A percentile compares a stretch with the other conserved stretches of the same genome.
phyloP scores from a whole-genome alignment of 2,888 invertebrate species.

The Oeneis ivallda region DNA sequence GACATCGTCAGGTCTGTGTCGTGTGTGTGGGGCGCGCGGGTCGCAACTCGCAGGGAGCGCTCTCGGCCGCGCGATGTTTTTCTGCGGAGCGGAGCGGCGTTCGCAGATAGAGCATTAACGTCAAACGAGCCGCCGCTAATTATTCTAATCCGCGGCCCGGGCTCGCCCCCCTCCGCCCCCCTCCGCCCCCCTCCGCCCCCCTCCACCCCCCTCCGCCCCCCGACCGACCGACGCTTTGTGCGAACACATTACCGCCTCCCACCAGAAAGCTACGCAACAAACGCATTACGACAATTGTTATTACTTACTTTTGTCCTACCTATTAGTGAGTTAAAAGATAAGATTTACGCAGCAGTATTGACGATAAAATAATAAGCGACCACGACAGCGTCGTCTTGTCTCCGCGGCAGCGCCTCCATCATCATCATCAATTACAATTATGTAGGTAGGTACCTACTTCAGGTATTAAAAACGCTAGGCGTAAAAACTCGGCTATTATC shows the following conservation, averaged over 20 bases:
- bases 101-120: not conserved
- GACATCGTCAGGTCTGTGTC: no score
- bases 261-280: no score
- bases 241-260: not conserved
- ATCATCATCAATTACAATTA: no score
- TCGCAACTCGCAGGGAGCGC: conserved; percentile 45
- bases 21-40: no score
- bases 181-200: not conserved
- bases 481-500: no score
- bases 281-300: not conserved
- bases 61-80: not conserved
- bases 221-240: not conserved
- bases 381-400: conserved; percentile 17
- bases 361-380: not conserved
- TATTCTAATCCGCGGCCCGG: not conserved
- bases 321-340: not conserved
- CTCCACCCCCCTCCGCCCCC: no score
- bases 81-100: not conserved
- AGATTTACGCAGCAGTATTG: not conserved
- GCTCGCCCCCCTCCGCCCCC: not conserved
- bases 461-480: no score
- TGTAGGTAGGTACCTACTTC: no score
- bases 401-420: conserved; percentile 54
- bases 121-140: conserved; percentile 3
- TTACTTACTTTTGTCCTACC: no score